These are phyloP conservation scores for Hydractinia symbiolongicarpus DNA, from an alignment of 30 jellyfish, hydroid and myxozoan genomes.

Conservation along the genomic window DNA sequence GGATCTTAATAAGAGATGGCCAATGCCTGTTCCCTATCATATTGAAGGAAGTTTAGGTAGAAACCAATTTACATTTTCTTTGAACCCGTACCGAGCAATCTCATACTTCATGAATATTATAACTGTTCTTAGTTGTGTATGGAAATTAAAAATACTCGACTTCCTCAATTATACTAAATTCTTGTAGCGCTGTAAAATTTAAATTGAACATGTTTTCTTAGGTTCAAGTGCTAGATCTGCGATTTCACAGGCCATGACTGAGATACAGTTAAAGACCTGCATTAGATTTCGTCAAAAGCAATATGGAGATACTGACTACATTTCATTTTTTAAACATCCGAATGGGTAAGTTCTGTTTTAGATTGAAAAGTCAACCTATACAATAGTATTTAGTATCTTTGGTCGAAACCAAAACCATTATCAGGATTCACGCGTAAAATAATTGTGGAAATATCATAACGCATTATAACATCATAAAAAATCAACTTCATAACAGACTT, in stretches of 20 bases:
- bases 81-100: background rate
- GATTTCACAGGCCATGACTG: background rate
- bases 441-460: no score
- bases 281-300: background rate
- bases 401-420: no score
- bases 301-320: background rate
- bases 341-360: background rate
- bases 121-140: background rate
- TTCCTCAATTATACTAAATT: no score
- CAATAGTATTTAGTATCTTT: background rate
- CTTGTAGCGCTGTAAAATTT: no score
- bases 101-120: background rate
- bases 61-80: background rate
- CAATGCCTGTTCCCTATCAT: background rate
- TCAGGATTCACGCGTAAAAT: no score
- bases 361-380: background rate
- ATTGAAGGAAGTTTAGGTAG: slow-evolving; percentile 7
- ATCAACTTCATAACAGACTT: background rate
- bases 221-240: background rate
- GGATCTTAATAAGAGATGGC: background rate
- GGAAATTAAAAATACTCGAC: background rate
- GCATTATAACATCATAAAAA: no score
- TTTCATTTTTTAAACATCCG: background rate
- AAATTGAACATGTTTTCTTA: background rate
- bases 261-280: background rate